phyloP scores from a whole-genome alignment of 2,113 vertebrate genomes.

The Todiramphus chloris region DNA sequence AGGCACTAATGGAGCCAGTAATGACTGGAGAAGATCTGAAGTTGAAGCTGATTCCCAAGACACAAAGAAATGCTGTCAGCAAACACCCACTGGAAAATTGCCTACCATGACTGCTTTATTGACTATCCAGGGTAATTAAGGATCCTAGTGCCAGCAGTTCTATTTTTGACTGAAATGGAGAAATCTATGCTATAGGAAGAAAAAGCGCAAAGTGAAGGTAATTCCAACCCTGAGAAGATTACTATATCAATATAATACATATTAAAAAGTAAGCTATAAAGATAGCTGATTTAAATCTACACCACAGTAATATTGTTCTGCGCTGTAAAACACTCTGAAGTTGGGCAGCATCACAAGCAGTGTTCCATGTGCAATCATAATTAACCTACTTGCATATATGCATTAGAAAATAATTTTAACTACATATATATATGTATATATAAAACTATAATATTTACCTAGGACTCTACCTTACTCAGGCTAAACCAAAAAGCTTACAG shows the following conservation, averaged over 20 bases:
- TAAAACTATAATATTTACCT: background rate
- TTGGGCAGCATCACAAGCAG: background rate
- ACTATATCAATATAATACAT: background rate
- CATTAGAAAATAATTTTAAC: slow-evolving; percentile 16
- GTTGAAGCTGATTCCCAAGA: background rate
- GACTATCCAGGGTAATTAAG: background rate
- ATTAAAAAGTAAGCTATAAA: background rate
- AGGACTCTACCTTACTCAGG: background rate
- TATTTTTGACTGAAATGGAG: background rate
- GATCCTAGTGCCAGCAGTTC: background rate
- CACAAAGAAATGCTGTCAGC: background rate
- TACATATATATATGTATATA: background rate
- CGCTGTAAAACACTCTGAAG: background rate
- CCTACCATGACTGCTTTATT: background rate
- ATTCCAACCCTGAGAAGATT: background rate
- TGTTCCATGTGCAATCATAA: background rate
- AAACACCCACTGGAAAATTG: background rate
- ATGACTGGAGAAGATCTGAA: background rate
- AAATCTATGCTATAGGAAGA: background rate
- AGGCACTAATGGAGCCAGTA: background rate
- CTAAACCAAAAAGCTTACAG: background rate
- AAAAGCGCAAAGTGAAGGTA: background rate
- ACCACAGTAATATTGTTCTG: background rate
- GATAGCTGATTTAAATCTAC: background rate
- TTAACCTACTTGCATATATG: background rate